Evolutionary conservation across 2,797 vertebrate genomes (phyloP), one percentile per base, ranked within the genome.

Genomic region (Cercopithecus petaurista): DNA sequence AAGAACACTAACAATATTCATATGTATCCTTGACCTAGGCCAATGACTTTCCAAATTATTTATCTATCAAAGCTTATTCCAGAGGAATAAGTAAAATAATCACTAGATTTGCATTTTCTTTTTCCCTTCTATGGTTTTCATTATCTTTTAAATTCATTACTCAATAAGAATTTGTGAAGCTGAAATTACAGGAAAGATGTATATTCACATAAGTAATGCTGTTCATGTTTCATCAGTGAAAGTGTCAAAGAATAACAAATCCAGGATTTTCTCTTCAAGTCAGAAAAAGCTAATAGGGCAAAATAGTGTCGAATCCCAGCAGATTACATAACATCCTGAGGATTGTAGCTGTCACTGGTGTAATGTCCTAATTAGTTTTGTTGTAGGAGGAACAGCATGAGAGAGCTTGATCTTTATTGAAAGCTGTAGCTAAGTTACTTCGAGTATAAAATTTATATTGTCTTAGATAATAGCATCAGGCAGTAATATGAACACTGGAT

Each of bases 381-480:
- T 88, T 97, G 48, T 43, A 94, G 41, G 84, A 90, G 57, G 93
- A 95, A 50, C 73, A 94, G 89, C 1, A 0, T 43, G 85, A 96
- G 12, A 91, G 43, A 98, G 39, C 7, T 41, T 36, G 14, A 83
- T 95, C 81, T 97, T 96, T 98, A 98, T 81, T 92, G 92, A 90
- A 84, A 88, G 96, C 73, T 86, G 55, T 81, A 97, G 83, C 89
- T 96, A 97, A 86, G 93, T 96, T 73, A 39, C 92, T 97, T 81
- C 52, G 28, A 79, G 82, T 96, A 89, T 73, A 96, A 95, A 98
- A 98, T 97, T 97, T 95, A 97, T 98, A 98, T 50, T 97, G 92
- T 86, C 81, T 98, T 98, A 95, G 96, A 39, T 97, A 98, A 98
- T 94, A 98, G 90, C 84, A 98, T 95, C 90, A 98, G 94, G 86